Evolutionary conservation across 2,113 vertebrate genomes (phyloP).

Genomic region (Poeciliopsis retropinna): DNA sequence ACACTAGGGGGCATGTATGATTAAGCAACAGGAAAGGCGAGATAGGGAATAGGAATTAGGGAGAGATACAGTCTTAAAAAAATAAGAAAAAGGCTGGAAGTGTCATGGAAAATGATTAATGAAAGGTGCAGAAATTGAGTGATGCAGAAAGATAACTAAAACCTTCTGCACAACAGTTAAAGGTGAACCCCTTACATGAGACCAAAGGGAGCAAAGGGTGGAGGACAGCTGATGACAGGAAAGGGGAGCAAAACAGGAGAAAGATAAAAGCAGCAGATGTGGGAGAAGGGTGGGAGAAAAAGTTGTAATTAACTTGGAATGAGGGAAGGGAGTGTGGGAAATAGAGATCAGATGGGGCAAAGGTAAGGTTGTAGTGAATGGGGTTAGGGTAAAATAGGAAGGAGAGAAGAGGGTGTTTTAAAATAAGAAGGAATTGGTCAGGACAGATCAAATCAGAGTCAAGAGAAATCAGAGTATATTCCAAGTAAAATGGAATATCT

Average conservation of each 20-base stretch:
- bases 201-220: not conserved
- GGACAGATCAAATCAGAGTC: not conserved
- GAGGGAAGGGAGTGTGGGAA: not conserved
- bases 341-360: not conserved
- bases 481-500: not conserved
- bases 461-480: not conserved
- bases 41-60: not conserved
- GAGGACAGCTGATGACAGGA: not conserved
- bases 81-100: not conserved
- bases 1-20: constrained; percentile 62
- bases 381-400: not conserved
- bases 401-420: no score
- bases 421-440: not conserved
- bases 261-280: not conserved
- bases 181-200: not conserved
- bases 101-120: not conserved
- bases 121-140: not conserved
- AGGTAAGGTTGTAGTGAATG: not conserved
- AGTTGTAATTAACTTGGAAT: not conserved
- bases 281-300: no score
- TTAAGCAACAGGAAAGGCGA: constrained; percentile 18
- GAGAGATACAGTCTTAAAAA: not conserved
- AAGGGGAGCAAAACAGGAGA: not conserved
- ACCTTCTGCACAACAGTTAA: not conserved
- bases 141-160: not conserved